Evolutionary conservation across 2,888 invertebrate genomes (phyloP), one percentile per base, ranked within the genome.

Genomic region (Octodonta nipae): DNA sequence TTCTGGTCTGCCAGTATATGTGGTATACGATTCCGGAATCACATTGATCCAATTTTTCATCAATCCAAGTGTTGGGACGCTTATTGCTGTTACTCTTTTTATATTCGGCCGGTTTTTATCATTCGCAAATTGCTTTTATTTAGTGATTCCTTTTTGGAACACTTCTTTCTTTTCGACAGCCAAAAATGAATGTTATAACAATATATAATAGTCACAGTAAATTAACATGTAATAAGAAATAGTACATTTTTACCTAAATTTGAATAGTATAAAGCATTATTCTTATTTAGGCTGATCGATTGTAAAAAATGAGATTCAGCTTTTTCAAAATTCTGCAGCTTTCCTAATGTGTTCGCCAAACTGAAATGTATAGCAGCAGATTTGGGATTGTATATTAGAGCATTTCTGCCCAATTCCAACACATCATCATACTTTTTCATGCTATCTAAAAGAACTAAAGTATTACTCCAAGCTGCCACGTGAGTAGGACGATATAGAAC

Each of bases 241-340:
- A n/a, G n/a, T n/a, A n/a, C n/a, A n/a, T n/a, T n/a, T 62, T 61
- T 64, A 85, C 91, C 92, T 45, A 95, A 68, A 67, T 96, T 95
- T 2, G 86, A 78, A 54, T 80, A 80, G 63, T 86, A 89, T 33
- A 84, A 70, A n/a, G 85, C 76, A 57, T 82, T 81, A 7, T 67
- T 65, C 6, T 76, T 73, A 37, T 42, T 53, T 22, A 78, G 58
- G 30, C 69, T 60, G 27, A 93, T 77, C 0, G 92, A 84, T 43
- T 66, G 69, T 33, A 75, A 66, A 55, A 93, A 93, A 52, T 86
- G 73, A 11, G 66, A 56, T 60, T 95, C 92, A 0, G 93, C 87
- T 45, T 81, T 74, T 17, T 70, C 61, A 56, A 80, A 92, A 28
- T 73, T 37, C 25, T 44, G 40, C 17, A 49, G 31, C 67, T 92